Conservation (phyloP, 35 echinoderm and acorn worm species). For the Ptychodera flava region DNA sequence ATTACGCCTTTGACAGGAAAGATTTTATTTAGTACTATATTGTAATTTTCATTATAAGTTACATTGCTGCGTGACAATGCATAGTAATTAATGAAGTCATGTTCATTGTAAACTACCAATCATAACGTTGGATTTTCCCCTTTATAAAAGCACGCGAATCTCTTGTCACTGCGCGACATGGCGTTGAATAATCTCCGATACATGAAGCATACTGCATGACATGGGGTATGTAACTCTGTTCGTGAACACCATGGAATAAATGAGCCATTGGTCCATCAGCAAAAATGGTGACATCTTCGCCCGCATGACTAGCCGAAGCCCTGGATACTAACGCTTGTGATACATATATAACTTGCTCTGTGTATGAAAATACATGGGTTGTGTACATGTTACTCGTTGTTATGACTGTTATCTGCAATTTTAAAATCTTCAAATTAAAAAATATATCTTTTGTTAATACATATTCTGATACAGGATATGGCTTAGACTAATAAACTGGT, state of each 20-base stretch:
- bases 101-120: too few relatives aligned
- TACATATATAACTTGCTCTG: neutral
- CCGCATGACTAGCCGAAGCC: neutral
- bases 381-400: neutral
- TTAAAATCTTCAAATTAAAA: too few relatives aligned
- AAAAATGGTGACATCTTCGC: neutral
- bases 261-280: neutral
- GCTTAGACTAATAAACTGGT: too few relatives aligned
- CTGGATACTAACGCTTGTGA: neutral
- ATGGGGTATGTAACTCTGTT: neutral
- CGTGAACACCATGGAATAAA: neutral
- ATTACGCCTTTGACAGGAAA: too few relatives aligned
- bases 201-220: conserved; percentile 17
- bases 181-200: conserved; percentile 14
- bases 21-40: too few relatives aligned
- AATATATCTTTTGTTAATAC: too few relatives aligned
- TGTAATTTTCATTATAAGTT: too few relatives aligned
- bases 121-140: neutral
- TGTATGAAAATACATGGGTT: neutral
- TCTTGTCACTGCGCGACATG: neutral
- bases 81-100: too few relatives aligned
- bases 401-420: too few relatives aligned
- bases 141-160: too few relatives aligned
- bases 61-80: too few relatives aligned
- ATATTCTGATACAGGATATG: too few relatives aligned